These are phyloP conservation scores for Stomatorhinus walkeri DNA, from an alignment of 2,797 vertebrate genomes.

Conservation along the genomic window DNA sequence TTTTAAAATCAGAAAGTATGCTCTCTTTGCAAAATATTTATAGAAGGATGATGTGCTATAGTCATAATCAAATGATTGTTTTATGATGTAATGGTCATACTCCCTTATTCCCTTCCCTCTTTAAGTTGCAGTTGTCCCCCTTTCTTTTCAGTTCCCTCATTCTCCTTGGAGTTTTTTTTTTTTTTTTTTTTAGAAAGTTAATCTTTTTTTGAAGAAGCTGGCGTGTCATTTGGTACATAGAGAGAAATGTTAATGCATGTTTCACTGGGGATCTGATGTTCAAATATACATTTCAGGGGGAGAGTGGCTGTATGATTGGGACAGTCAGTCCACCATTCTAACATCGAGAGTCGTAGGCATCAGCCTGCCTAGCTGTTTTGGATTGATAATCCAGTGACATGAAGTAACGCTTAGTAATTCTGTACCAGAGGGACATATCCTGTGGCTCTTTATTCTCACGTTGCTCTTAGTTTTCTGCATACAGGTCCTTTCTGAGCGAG, in stretches of 20 bases:
- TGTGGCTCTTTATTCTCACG: not conserved
- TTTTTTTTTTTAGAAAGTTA: not conserved
- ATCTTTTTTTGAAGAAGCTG: not conserved
- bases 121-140: not conserved
- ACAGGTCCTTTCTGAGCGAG: not conserved
- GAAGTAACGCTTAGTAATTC: not conserved
- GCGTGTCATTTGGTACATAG: not conserved
- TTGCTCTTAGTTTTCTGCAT: not conserved
- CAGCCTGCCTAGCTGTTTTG: not conserved
- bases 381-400: not conserved
- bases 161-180: not conserved
- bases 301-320: not conserved
- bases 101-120: not conserved
- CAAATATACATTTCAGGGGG: not conserved
- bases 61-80: not conserved
- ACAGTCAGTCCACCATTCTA: slow-evolving; percentile 2
- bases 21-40: not conserved
- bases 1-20: not conserved
- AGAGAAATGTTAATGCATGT: not conserved
- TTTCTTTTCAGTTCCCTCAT: not conserved
- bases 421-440: not conserved
- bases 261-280: not conserved
- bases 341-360: not conserved
- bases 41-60: not conserved
- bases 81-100: not conserved